Conservation (phyloP, 2,888 invertebrate genomes). For the Xanthostigma xanthostigma region DNA sequence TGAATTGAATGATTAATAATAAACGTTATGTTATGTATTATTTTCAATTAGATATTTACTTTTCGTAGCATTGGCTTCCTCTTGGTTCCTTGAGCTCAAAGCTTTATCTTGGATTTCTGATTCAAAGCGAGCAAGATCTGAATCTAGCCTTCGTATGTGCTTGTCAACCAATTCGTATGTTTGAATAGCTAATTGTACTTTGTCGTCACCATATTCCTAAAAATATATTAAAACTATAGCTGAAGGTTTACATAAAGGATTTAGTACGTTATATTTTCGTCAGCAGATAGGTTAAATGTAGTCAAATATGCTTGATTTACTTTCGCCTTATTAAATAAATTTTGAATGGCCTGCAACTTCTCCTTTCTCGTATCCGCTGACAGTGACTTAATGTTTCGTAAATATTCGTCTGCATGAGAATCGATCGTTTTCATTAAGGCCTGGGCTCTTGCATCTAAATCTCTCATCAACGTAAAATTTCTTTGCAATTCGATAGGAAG, state of each 20-base stretch:
- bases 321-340: conserved; percentile 82
- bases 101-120: conserved; percentile 94
- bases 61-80: conserved; percentile 44
- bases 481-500: conserved; percentile 87
- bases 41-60: conserved; percentile 27
- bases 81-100: conserved; percentile 54
- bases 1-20: neutral
- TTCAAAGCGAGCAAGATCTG: conserved; percentile 91
- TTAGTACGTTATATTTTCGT: neutral
- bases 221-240: neutral
- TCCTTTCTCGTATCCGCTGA: conserved; percentile 68
- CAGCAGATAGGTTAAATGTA: neutral
- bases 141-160: conserved; percentile 89
- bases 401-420: conserved; percentile 65
- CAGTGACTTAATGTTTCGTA: conserved; percentile 56
- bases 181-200: conserved; percentile 93
- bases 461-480: conserved; percentile 91
- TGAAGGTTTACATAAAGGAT: neutral
- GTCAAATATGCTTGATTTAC: conserved; percentile 13
- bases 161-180: conserved; percentile 97
- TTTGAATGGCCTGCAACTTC: conserved; percentile 70
- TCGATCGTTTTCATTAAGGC: conserved; percentile 85
- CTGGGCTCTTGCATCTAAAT: conserved; percentile 84
- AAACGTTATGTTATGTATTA: neutral
- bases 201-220: conserved; percentile 85